These are phyloP conservation scores for Dioctria linearis DNA, from an alignment of 2,888 invertebrate genomes.

Conservation along the genomic window DNA sequence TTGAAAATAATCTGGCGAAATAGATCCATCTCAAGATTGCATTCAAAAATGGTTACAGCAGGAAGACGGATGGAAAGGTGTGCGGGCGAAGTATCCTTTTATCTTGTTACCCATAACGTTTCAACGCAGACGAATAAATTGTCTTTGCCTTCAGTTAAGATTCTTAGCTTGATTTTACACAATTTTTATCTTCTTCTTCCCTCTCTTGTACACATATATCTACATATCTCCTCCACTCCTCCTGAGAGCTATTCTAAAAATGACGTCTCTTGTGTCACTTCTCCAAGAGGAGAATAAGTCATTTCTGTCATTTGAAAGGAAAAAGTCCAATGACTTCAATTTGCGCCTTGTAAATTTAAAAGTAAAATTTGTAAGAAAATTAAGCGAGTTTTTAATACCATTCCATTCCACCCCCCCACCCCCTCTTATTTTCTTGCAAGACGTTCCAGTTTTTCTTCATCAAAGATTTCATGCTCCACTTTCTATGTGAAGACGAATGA, in stretches of 20 bases:
- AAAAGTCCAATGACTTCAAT: neutral
- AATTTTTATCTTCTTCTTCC: constrained; percentile 1
- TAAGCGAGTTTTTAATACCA: neutral
- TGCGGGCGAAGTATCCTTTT: neutral
- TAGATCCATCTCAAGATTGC: constrained; percentile 48
- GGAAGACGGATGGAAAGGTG: too few species aligned
- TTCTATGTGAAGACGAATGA: neutral
- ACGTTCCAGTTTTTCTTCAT: constrained; percentile 13
- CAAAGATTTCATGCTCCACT: constrained; percentile 22
- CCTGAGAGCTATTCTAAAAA: neutral
- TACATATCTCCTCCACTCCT: neutral
- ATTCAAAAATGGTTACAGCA: constrained; percentile 20
- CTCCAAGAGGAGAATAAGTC: constrained; percentile 30
- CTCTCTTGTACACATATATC: neutral
- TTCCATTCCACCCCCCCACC: neutral
- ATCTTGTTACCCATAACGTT: neutral
- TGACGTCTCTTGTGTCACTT: constrained; percentile 3
- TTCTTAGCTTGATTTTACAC: constrained; percentile 25
- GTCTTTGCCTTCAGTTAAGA: neutral
- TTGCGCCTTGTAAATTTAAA: neutral
- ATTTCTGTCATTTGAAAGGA: constrained; percentile 39
- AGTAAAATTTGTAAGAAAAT: neutral
- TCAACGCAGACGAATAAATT: neutral
- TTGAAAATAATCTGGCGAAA: constrained; percentile 46
- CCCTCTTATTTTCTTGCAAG: neutral